Conservation (phyloP, 2,113 vertebrate genomes). For the Plotosus lineatus region DNA sequence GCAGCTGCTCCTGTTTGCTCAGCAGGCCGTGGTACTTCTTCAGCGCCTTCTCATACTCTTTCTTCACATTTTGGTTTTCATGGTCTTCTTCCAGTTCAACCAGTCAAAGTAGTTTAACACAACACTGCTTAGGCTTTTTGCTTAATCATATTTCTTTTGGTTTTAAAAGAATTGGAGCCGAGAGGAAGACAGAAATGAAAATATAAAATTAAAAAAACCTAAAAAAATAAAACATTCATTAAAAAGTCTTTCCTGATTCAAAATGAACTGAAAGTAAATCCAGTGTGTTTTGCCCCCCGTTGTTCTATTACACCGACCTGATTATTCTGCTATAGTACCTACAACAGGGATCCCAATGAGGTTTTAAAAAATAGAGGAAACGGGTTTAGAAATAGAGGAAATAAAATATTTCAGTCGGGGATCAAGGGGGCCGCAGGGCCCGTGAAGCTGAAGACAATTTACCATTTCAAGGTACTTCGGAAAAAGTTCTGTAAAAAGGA, state of each 20-base stretch:
- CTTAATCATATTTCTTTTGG: not conserved
- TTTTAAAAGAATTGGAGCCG: not conserved
- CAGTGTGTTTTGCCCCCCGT: not conserved
- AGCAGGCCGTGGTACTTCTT: slow-evolving; percentile 92
- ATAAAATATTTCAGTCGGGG: no score
- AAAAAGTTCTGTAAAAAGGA: no score
- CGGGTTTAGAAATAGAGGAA: no score
- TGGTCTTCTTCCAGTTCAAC: slow-evolving; percentile 83
- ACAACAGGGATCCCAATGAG: no score
- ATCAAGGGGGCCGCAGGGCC: no score
- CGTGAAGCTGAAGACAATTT: no score
- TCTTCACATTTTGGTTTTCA: slow-evolving; percentile 86
- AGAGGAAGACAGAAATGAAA: not conserved
- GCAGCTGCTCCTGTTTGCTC: slow-evolving; percentile 91
- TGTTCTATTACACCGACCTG: not conserved
- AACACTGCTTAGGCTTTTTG: not conserved
- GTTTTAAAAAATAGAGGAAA: no score
- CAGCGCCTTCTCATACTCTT: slow-evolving; percentile 88
- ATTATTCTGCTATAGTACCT: not conserved
- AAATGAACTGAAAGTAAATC: not conserved
- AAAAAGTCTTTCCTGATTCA: not conserved
- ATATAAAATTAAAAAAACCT: not conserved
- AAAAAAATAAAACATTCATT: not conserved
- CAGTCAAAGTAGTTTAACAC: slow-evolving; percentile 75
- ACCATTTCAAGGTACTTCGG: no score